Evolutionary conservation across 1,140 invertebrate species (phyloP).

Genomic region (Orchesella cincta): DNA sequence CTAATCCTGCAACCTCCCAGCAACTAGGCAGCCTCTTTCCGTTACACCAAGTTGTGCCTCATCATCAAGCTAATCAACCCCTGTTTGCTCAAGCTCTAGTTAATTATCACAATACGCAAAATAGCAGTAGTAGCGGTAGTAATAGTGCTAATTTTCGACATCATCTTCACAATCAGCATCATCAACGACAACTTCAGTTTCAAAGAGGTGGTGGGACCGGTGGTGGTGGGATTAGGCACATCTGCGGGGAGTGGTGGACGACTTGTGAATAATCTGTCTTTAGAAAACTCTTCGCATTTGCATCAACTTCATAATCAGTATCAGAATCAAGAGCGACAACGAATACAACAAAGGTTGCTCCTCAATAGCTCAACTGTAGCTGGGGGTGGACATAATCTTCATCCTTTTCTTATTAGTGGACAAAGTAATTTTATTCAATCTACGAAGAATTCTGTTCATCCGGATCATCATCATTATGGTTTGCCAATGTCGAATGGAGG

Average conservation of each 20-base stretch:
- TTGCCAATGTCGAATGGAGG: constrained; percentile 29
- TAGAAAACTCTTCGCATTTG: background rate
- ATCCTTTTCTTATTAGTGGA: constrained; percentile 9
- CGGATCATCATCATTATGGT: constrained; percentile 46
- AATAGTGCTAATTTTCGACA: background rate
- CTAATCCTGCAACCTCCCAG: background rate
- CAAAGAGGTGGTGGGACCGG: background rate
- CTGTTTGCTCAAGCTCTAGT: constrained; percentile 27
- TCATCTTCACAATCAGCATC: constrained; percentile 24
- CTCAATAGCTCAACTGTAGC: background rate
- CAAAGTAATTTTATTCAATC: background rate
- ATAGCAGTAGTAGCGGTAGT: background rate
- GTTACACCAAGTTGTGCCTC: constrained; percentile 21
- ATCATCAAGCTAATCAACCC: constrained; percentile 22
- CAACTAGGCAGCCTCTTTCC: background rate
- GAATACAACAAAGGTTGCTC: background rate
- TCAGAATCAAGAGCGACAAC: constrained; percentile 17
- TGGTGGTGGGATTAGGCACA: background rate
- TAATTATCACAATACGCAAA: constrained; percentile 26
- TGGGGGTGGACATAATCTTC: background rate
- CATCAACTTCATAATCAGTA: background rate
- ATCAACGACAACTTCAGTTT: constrained; percentile 29
- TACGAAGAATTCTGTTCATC: too few relatives aligned
- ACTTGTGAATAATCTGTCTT: background rate
- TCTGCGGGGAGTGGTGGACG: background rate